A percentile compares a stretch with the other conserved stretches of the same genome.
Conservation (phyloP, 2,888 invertebrate species). For the Drosophila parthenogenetica region DNA sequence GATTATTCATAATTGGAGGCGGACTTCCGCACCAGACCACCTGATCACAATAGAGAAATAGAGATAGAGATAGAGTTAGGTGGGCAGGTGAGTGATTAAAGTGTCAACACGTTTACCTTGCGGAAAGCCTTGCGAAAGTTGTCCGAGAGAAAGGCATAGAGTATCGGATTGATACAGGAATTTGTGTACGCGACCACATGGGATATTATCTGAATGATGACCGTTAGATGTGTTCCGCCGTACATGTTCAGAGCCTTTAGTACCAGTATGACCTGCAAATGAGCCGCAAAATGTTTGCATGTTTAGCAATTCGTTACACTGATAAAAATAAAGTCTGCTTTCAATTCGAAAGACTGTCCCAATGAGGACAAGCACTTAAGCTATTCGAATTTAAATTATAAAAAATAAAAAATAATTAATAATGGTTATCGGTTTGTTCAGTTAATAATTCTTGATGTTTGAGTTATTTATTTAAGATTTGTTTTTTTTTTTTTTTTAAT, state of each 20-base stretch:
- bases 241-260: constrained; percentile 91
- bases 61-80: not conserved
- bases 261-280: constrained; percentile 90
- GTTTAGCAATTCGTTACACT: not conserved
- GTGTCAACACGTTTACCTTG: constrained; percentile 84
- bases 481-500: too few relatives aligned
- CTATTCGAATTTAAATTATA: too few relatives aligned
- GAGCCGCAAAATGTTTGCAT: constrained; percentile 1
- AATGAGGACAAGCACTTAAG: too few relatives aligned
- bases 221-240: constrained; percentile 89
- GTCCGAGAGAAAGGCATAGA: constrained; percentile 97
- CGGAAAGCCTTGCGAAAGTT: constrained; percentile 96
- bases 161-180: constrained; percentile 96
- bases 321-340: too few relatives aligned
- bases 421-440: too few relatives aligned
- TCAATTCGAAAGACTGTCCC: too few relatives aligned
- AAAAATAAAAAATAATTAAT: too few relatives aligned
- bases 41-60: constrained; percentile 51
- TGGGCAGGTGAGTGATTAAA: not conserved
- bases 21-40: constrained; percentile 85
- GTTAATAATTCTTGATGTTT: too few relatives aligned
- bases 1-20: constrained; percentile 82
- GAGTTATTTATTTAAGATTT: too few relatives aligned
- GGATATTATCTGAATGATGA: constrained; percentile 91
- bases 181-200: constrained; percentile 96